These are phyloP conservation scores for Leucania comma DNA, from an alignment of 2,888 invertebrate genomes.

Conservation along the genomic window DNA sequence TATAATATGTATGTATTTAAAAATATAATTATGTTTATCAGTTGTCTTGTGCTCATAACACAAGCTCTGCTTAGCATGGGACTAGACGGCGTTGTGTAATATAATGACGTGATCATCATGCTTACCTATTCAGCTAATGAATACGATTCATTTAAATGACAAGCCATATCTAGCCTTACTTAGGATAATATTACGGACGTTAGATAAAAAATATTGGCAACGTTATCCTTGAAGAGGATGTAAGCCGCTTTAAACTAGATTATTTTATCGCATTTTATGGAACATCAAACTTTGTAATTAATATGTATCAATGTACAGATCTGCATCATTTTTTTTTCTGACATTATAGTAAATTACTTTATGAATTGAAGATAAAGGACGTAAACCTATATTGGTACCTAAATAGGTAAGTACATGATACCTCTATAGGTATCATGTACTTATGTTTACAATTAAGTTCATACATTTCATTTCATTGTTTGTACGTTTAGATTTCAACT, in stretches of 20 bases:
- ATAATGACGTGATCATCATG: background rate
- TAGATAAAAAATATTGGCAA: background rate
- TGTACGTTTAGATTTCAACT: too few species aligned
- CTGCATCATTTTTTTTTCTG: slow-evolving; percentile 3
- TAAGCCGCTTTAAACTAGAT: background rate
- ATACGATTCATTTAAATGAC: background rate
- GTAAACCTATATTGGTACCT: too few species aligned
- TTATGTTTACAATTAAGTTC: background rate
- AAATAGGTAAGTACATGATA: too few species aligned
- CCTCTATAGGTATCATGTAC: slow-evolving; percentile 10
- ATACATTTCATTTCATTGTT: background rate
- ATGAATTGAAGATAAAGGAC: background rate
- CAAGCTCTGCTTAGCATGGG: too few species aligned
- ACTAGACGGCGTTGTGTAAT: too few species aligned
- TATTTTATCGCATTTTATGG: background rate
- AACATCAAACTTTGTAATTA: slow-evolving; percentile 7
- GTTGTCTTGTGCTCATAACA: too few species aligned
- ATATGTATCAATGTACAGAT: background rate
- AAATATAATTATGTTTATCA: too few species aligned
- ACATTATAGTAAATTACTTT: slow-evolving; percentile 11
- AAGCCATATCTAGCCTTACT: background rate
- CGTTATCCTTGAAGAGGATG: background rate
- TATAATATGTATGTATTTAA: too few species aligned
- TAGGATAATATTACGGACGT: too few species aligned
- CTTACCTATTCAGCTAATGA: background rate